These are phyloP conservation scores for Lochmaea capreae DNA, from an alignment of 2,888 invertebrate species.

Conservation along the genomic window DNA sequence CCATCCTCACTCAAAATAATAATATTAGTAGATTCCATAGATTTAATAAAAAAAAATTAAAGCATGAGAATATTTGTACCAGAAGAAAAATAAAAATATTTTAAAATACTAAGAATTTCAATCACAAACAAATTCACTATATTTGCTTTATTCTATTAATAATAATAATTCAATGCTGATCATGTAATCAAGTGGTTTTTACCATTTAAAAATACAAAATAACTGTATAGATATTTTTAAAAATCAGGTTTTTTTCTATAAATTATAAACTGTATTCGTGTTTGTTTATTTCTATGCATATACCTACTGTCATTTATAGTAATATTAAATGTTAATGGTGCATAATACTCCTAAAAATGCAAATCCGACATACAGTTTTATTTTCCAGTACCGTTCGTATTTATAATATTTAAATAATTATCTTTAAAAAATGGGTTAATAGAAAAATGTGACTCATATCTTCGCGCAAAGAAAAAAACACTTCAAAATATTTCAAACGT, in stretches of 20 bases:
- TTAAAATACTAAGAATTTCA: too few relatives aligned
- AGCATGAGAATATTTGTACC: too few relatives aligned
- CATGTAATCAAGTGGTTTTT: background rate
- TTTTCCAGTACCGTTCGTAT: background rate
- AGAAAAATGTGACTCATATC: too few relatives aligned
- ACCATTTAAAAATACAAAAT: background rate
- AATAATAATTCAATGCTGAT: background rate
- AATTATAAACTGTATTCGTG: background rate
- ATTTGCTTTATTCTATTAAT: background rate
- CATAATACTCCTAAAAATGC: background rate
- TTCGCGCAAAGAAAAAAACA: too few relatives aligned
- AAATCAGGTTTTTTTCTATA: background rate
- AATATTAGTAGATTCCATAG: too few relatives aligned
- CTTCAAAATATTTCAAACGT: too few relatives aligned
- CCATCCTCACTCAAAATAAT: too few relatives aligned
- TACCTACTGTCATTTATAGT: background rate
- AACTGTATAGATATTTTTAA: background rate
- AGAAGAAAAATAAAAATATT: too few relatives aligned
- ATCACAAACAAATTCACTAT: too few relatives aligned
- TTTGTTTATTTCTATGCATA: background rate
- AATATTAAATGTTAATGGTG: background rate
- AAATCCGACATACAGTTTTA: background rate
- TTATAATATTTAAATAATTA: background rate
- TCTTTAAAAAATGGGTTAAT: background rate
- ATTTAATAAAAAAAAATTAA: too few relatives aligned